Evolutionary conservation across 2,797 vertebrate species (phyloP).

Genomic region (Crocodylus rhombifer): DNA sequence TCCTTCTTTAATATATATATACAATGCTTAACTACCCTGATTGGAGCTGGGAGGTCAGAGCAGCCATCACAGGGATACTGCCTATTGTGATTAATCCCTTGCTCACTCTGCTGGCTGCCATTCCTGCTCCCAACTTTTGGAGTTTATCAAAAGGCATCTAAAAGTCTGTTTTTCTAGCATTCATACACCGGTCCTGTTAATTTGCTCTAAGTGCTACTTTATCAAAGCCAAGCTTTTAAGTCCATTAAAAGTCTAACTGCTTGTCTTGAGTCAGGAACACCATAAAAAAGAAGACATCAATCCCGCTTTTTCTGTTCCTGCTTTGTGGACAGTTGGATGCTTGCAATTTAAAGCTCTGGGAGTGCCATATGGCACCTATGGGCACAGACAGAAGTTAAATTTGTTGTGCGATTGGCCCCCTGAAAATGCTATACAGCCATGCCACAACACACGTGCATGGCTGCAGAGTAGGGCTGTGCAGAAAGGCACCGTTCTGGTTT

Average conservation of each 20-base stretch:
- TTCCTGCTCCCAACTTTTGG: conserved; percentile 13
- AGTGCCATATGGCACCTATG: background rate
- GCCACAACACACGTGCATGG: too few species aligned
- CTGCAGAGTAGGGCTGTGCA: too few species aligned
- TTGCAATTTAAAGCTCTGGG: background rate
- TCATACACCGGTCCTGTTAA: conserved; percentile 67
- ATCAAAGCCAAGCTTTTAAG: conserved; percentile 71
- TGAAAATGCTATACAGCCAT: too few species aligned
- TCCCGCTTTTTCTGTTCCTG: conserved; percentile 2
- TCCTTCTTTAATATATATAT: background rate
- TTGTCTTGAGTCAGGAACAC: conserved; percentile 38
- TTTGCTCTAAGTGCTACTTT: conserved; percentile 73
- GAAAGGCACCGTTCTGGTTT: too few species aligned
- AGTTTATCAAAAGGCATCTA: conserved; percentile 48
- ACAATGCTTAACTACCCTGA: background rate
- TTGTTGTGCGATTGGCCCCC: too few species aligned
- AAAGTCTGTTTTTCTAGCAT: conserved; percentile 44
- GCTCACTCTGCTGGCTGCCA: background rate
- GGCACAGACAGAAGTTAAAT: too few species aligned
- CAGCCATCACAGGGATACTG: background rate
- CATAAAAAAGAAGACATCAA: conserved; percentile 66
- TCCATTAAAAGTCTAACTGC: conserved; percentile 65
- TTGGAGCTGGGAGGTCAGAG: background rate
- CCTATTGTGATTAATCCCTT: background rate
- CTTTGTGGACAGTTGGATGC: background rate